Conservation (phyloP, 2,888 invertebrate species). For the Notodonta dromedarius region DNA sequence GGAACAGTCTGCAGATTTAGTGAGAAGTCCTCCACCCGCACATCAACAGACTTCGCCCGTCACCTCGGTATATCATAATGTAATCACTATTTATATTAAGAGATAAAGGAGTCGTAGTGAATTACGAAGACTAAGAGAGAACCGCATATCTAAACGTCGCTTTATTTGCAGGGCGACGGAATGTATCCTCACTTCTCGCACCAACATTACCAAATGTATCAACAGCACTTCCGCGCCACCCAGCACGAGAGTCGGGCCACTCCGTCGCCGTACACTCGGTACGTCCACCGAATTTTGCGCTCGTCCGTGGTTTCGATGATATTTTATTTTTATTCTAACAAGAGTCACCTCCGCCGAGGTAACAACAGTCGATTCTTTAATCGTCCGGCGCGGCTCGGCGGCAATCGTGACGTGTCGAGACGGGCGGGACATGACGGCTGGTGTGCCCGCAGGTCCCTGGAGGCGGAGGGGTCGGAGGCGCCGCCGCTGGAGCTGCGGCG, state of each 20-base stretch:
- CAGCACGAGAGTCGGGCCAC: constrained; percentile 75
- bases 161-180: constrained; percentile 72
- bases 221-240: constrained; percentile 79
- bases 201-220: constrained; percentile 81
- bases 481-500: constrained; percentile 90
- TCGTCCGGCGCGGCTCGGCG: no score
- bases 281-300: constrained; percentile 19
- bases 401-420: no score
- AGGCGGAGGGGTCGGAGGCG: constrained; percentile 85
- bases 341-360: no score
- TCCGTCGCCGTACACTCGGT: constrained; percentile 74
- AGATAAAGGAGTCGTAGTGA: neutral
- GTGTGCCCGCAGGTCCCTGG: constrained; percentile 70
- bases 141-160: neutral
- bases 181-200: constrained; percentile 81
- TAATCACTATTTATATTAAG: constrained; percentile 45
- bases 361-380: no score
- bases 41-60: constrained; percentile 91
- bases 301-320: neutral
- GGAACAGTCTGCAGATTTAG: constrained; percentile 86
- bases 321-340: no score
- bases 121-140: neutral
- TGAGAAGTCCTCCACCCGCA: constrained; percentile 92
- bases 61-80: constrained; percentile 85
- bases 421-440: no score